These are phyloP conservation scores for Aplochiton taeniatus DNA, from an alignment of 2,797 vertebrate genomes.

Conservation along the genomic window DNA sequence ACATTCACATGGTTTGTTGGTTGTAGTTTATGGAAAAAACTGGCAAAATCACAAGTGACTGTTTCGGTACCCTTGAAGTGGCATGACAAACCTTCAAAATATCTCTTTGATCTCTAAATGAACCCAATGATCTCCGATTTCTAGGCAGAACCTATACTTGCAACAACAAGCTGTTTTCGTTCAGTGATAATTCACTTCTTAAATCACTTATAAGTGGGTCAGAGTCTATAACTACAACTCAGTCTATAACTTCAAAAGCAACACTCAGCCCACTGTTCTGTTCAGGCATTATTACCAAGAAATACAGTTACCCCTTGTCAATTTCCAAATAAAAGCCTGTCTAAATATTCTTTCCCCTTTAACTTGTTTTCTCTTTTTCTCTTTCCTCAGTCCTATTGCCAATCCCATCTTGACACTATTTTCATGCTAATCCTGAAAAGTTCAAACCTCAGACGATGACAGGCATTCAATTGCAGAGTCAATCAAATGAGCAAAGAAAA, in stretches of 20 bases:
- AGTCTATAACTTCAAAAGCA: conserved; percentile 4
- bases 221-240: conserved; percentile 3
- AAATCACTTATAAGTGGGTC: too few relatives aligned
- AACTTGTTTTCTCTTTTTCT: background rate
- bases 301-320: background rate
- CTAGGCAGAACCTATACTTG: too few relatives aligned
- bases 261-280: background rate
- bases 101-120: too few relatives aligned
- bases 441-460: conserved; percentile 23
- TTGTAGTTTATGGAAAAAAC: too few relatives aligned
- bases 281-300: conserved; percentile 1
- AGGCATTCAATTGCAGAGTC: conserved; percentile 35
- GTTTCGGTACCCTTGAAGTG: too few relatives aligned
- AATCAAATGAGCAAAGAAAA: conserved; percentile 11
- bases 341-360: background rate
- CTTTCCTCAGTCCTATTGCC: background rate
- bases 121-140: too few relatives aligned
- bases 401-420: conserved; percentile 13
- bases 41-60: too few relatives aligned
- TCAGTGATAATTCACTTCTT: too few relatives aligned
- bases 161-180: too few relatives aligned
- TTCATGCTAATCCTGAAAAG: conserved; percentile 20
- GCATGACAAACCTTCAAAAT: too few relatives aligned
- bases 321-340: background rate
- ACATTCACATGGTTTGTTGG: too few relatives aligned